Evolutionary conservation across 2,888 invertebrate species (phyloP).

Genomic region (Noctuana brunneofusca): DNA sequence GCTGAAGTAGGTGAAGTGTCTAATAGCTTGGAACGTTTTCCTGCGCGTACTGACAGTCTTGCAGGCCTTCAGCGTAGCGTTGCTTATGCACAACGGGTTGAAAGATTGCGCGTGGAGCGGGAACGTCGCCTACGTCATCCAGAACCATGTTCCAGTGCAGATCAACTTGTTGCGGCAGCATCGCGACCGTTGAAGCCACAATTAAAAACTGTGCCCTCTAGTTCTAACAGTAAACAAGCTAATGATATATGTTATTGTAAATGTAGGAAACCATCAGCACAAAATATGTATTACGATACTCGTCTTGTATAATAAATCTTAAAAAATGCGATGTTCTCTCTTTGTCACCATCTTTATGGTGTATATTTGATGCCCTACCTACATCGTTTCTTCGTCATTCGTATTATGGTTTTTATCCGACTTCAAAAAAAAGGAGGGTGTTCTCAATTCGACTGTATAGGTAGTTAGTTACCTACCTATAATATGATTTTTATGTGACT

Average conservation of each 20-base stretch:
- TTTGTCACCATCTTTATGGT: too few species aligned
- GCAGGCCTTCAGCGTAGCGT: slow-evolving; percentile 62
- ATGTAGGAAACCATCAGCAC: slow-evolving; percentile 51
- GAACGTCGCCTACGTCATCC: slow-evolving; percentile 53
- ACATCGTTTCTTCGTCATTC: too few species aligned
- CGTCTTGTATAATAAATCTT: slow-evolving; percentile 36
- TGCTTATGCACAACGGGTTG: slow-evolving; percentile 58
- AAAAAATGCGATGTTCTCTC: not conserved
- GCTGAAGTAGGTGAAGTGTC: slow-evolving; percentile 50
- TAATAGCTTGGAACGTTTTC: slow-evolving; percentile 45
- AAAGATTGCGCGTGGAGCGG: slow-evolving; percentile 53
- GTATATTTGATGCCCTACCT: too few species aligned
- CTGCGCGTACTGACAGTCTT: slow-evolving; percentile 63
- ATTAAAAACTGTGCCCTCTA: slow-evolving; percentile 45
- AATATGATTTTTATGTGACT: too few species aligned
- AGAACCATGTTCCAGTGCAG: slow-evolving; percentile 52
- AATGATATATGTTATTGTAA: slow-evolving; percentile 43
- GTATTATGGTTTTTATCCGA: too few species aligned
- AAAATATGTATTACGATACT: slow-evolving; percentile 59
- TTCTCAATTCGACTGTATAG: too few species aligned
- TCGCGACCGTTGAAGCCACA: slow-evolving; percentile 55
- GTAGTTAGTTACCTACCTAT: too few species aligned
- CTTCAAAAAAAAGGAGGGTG: too few species aligned
- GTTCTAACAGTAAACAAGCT: slow-evolving; percentile 30
- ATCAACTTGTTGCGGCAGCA: slow-evolving; percentile 51